Conservation (phyloP, 1,140 invertebrate species). For the Uloborus diversus region DNA sequence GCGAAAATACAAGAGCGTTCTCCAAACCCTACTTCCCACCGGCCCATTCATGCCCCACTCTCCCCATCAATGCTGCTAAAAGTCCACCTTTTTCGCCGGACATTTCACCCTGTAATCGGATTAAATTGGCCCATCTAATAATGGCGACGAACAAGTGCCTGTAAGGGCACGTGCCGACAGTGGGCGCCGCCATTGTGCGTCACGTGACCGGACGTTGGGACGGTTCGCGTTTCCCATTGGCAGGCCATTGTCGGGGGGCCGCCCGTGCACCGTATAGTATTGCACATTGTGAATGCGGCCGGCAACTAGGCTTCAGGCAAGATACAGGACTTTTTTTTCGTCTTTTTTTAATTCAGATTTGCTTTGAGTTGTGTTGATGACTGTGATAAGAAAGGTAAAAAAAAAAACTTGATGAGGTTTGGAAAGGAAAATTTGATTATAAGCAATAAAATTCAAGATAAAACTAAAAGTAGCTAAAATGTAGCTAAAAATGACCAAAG, state of each 20-base stretch:
- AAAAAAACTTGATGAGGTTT: neutral
- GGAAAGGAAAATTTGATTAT: neutral
- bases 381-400: neutral
- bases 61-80: neutral
- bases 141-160: constrained; percentile 42
- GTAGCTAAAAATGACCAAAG: no score
- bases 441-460: neutral
- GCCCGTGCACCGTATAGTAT: constrained; percentile 8
- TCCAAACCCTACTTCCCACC: neutral
- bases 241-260: neutral
- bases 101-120: constrained; percentile 45
- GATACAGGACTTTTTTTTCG: neutral
- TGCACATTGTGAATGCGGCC: neutral
- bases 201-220: constrained; percentile 36
- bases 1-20: constrained; percentile 8
- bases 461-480: no score
- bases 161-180: constrained; percentile 33
- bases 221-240: constrained; percentile 44
- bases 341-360: neutral
- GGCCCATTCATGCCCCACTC: neutral
- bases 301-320: constrained; percentile 7
- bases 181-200: constrained; percentile 28
- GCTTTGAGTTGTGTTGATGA: neutral
- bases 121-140: constrained; percentile 52
- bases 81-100: constrained; percentile 39